Base-by-base conservation (phyloP, 37 sponge, comb jelly and placozoan genomes). In the Chondrosia reniformis region DNA sequence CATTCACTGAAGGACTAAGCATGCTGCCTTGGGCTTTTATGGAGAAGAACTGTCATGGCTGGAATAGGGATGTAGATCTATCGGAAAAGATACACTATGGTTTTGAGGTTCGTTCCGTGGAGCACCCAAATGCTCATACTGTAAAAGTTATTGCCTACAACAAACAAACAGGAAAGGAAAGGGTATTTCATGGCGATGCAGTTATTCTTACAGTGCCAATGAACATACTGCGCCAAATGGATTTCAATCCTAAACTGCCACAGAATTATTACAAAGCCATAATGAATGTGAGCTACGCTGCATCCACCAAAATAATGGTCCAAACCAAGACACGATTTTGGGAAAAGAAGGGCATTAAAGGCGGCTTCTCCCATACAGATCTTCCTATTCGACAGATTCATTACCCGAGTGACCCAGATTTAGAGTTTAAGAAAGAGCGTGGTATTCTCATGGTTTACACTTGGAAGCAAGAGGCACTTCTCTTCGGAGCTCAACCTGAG, bases 401-500 rank as follows among this genome's bases (percentile, higher is more conserved):
- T 37, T 85, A 85, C 69, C 86, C 86, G 1, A 85, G 67, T 25
- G 69, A 71, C 58, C 37, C 67, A 3, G 41, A 21, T 24, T 19
- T 30, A 30, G 61, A 59, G 52, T 15, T 15, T 49, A 49, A 49
- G 52, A 15, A 49, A 19, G 87, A 78, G 10, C 75, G 76, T 33
- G 84, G 84, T 32, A 79, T 87, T 38, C 83, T 87, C 3, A 30
- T 87, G 46, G 27, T 41, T 39, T 87, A 87, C 62, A 86, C 81
- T 27, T 86, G 86, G 86, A 86, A 86, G 46, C 28, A 59, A 40
- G 87, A 86, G 45, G 88, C 79, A n/a, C 88, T 87, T 22, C 2
- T 74, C 33, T 87, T 82, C 78, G 88, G 79, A 0, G 43, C 88
- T 21, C 63, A 65, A 7, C 31, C 61, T 6, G n/a, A 15, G 39